phyloP scores from a whole-genome alignment of 1,140 invertebrate genomes.

The Metaphire vulgaris region DNA sequence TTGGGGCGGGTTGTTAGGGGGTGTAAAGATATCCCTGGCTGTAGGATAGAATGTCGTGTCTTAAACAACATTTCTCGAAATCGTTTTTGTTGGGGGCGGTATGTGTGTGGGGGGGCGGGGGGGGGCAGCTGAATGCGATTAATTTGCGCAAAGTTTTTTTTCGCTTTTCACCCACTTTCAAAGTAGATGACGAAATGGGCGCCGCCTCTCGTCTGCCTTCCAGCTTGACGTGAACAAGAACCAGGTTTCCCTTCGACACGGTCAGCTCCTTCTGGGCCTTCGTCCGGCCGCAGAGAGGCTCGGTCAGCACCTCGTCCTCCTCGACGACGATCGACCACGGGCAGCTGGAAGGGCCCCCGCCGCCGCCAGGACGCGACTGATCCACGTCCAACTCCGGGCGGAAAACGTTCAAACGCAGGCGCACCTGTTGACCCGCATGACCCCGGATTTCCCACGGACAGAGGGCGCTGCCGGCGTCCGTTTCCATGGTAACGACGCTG shows the following conservation, averaged over 20 bases:
- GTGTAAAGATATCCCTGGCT: no score
- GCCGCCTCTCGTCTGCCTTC: background rate
- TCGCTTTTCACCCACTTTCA: no score
- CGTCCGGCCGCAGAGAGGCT: background rate
- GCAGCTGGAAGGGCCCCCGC: background rate
- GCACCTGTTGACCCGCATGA: slow-evolving; percentile 13
- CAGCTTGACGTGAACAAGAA: background rate
- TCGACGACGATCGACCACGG: slow-evolving; percentile 9
- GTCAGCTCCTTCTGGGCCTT: background rate
- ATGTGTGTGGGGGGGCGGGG: no score
- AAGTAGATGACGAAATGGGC: background rate
- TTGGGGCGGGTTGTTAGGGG: no score
- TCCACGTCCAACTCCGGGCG: background rate
- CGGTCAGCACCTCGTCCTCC: background rate
- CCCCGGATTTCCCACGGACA: slow-evolving; percentile 9
- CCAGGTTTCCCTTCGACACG: background rate
- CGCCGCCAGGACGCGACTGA: no score
- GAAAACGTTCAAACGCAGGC: slow-evolving; percentile 12
- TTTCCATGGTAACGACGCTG: slow-evolving; percentile 8
- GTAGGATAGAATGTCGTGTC: no score
- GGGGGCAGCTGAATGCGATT: no score
- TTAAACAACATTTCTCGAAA: no score
- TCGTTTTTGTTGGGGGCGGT: no score
- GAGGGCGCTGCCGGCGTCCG: background rate
- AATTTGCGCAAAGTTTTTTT: no score